Conservation (phyloP, 1,140 invertebrate genomes). For the Ceratoteleas bidentatus region DNA sequence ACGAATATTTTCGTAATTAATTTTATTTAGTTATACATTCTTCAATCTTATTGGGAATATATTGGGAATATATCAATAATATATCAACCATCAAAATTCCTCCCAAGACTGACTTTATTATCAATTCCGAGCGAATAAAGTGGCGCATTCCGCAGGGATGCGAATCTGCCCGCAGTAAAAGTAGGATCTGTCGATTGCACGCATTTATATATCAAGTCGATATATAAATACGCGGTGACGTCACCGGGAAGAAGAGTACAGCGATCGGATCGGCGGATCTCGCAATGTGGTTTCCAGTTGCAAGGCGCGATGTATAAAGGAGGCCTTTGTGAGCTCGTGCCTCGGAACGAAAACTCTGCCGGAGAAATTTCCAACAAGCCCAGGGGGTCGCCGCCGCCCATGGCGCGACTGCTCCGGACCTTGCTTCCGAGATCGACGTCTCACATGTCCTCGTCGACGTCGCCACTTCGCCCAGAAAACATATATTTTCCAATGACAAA, state of each 20-base stretch:
- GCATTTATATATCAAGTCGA: too few species aligned
- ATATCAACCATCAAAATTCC: too few species aligned
- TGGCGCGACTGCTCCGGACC: slow-evolving; percentile 20
- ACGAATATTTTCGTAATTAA: too few species aligned
- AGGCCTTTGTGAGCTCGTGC: slow-evolving; percentile 74
- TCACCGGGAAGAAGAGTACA: slow-evolving; percentile 47
- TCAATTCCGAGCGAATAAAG: too few species aligned
- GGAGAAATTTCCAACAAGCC: slow-evolving; percentile 65
- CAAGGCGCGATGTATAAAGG: slow-evolving; percentile 74
- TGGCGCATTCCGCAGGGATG: too few species aligned
- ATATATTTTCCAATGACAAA: slow-evolving; percentile 19
- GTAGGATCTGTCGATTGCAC: too few species aligned
- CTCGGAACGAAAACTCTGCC: slow-evolving; percentile 67
- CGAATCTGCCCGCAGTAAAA: too few species aligned
- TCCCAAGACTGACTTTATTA: too few species aligned
- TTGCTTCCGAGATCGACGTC: slow-evolving; percentile 29
- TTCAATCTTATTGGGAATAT: too few species aligned
- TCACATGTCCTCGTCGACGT: slow-evolving; percentile 28
- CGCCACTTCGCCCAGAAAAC: slow-evolving; percentile 15
- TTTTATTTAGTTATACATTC: too few species aligned
- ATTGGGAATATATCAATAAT: too few species aligned
- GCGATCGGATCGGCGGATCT: slow-evolving; percentile 39
- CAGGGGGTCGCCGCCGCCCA: slow-evolving; percentile 71
- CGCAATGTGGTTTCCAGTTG: slow-evolving; percentile 75
- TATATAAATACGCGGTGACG: slow-evolving; percentile 61